Conservation (phyloP, 2,888 invertebrate species). For the Pediacus dermestoides region DNA sequence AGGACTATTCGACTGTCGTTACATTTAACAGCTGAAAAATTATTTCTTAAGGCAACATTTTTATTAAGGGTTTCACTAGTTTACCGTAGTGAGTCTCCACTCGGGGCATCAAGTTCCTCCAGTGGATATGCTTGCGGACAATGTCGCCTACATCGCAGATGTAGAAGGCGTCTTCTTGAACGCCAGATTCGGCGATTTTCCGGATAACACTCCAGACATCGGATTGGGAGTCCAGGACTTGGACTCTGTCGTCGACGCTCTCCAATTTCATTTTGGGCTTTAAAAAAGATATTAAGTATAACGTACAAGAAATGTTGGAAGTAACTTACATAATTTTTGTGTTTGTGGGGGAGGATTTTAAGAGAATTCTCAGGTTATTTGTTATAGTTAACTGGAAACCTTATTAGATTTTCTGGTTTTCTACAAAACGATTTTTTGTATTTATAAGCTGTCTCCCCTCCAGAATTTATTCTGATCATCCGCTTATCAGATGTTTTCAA, state of each 20-base stretch:
- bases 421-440: too few relatives aligned
- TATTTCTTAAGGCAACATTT: not conserved
- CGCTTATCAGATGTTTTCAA: too few relatives aligned
- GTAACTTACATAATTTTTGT: slow-evolving; percentile 5
- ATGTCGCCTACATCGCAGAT: slow-evolving; percentile 83
- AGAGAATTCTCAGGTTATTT: too few relatives aligned
- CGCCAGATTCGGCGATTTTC: slow-evolving; percentile 57
- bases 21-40: slow-evolving; percentile 59
- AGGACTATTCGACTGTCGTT: slow-evolving; percentile 54
- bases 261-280: slow-evolving; percentile 1
- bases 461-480: too few relatives aligned
- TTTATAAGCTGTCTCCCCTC: too few relatives aligned
- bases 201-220: slow-evolving; percentile 56
- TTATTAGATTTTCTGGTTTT: too few relatives aligned
- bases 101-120: slow-evolving; percentile 79
- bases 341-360: too few relatives aligned
- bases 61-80: slow-evolving; percentile 21
- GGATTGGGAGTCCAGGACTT: slow-evolving; percentile 40
- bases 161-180: slow-evolving; percentile 85
- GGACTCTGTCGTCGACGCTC: not conserved
- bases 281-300: too few relatives aligned
- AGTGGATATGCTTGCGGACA: slow-evolving; percentile 72
- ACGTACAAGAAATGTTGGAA: too few relatives aligned
- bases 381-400: too few relatives aligned
- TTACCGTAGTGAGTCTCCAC: slow-evolving; percentile 87